Evolutionary conservation across 2,113 vertebrate species (phyloP).

Genomic region (Cynopterus brachyotis): DNA sequence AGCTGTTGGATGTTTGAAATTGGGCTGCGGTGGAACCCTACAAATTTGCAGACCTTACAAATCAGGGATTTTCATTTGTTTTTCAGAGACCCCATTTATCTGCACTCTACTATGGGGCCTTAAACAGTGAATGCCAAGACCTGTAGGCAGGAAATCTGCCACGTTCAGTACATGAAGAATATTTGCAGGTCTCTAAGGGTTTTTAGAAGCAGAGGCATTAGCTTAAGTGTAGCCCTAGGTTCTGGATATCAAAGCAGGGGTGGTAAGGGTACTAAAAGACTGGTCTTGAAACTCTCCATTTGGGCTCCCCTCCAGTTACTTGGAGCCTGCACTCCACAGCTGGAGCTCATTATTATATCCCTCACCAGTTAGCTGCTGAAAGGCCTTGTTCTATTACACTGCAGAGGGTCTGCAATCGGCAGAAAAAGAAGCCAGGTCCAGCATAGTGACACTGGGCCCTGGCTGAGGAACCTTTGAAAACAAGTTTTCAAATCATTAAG

Average conservation of each 20-base stretch:
- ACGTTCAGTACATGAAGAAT: neutral
- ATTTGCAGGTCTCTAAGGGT: neutral
- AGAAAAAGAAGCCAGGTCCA: conserved; percentile 47
- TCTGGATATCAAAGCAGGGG: neutral
- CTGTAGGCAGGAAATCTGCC: neutral
- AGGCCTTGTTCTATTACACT: neutral
- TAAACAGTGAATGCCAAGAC: neutral
- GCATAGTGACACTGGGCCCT: neutral
- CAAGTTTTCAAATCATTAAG: conserved; percentile 69
- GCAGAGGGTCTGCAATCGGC: neutral
- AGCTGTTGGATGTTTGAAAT: neutral
- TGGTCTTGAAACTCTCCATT: neutral
- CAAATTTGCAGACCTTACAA: neutral
- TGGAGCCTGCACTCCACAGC: conserved; percentile 38
- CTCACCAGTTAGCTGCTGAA: conserved; percentile 35
- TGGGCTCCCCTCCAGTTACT: neutral
- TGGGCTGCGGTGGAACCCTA: neutral
- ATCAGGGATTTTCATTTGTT: neutral
- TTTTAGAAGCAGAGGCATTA: neutral
- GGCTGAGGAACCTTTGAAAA: conserved; percentile 54
- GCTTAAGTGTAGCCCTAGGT: neutral
- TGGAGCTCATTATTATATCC: conserved; percentile 62
- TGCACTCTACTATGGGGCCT: neutral
- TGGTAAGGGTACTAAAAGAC: neutral
- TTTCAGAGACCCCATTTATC: neutral